Evolutionary conservation across 2,888 invertebrate genomes (phyloP), one percentile per base, ranked within the genome.

Genomic region (Antheraea assamensis): DNA sequence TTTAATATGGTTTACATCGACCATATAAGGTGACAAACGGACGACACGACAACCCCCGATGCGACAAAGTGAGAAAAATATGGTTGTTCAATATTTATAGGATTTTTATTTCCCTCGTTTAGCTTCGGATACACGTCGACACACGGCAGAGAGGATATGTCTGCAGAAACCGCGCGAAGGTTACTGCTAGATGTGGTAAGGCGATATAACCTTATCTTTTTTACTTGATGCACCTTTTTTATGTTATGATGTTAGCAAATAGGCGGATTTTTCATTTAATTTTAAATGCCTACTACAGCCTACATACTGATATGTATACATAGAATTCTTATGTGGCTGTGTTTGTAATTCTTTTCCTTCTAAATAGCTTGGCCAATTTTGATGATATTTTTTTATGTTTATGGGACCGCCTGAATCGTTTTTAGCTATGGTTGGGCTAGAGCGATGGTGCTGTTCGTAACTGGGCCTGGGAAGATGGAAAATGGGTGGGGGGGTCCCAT

Each of bases 21-120:
- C 86, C 84, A 75, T 85, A 85, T 83, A 86, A 80, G 84, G 85
- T 81, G 81, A 82, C 80, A 82, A 80, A 87, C 85, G 85, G 85
- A 84, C 83, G 84, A 88, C 87, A 84, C 82, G 85, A 83, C 85
- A 83, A 86, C 85, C 84, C 85, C 84, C 84, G 81, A 82, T 79
- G 86, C 92, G 92, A 93, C 93, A 92, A 93, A 93, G 93, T 93
- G 92, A 92, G 93, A 93, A 94, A 93, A 92, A 93, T 93, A 93
- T 92, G 88, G 89, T 92, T 88, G 90, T 91, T 93, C 92, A 93
- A 94, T 94, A 94, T 94, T 93, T 94, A 94, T 93, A 92, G 91
- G 89, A 90, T 88, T 93, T 92, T 92, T 93, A 92, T 93, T 91
- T 92, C 89, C 89, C 89, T 92, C 90, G 91, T 92, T 93, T 92